phyloP scores from a whole-genome alignment of 2,888 invertebrate species.

The Empis stercorea region DNA sequence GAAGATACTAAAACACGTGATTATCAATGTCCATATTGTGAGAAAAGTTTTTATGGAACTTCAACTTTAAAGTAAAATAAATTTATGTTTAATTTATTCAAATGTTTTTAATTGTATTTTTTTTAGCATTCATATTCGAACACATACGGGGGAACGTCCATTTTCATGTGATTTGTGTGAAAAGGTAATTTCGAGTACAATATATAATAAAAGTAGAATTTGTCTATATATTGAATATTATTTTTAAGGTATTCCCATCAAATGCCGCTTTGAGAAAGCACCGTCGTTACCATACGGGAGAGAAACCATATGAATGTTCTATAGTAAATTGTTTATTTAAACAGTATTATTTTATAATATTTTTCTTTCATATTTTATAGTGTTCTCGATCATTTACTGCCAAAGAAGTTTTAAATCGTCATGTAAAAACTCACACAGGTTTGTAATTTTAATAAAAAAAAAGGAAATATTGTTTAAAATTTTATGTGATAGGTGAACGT shows the following conservation, averaged over 20 bases:
- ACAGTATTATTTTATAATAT: background rate
- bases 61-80: conserved; percentile 40
- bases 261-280: conserved; percentile 67
- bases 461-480: too few species aligned
- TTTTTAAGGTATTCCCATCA: conserved; percentile 51
- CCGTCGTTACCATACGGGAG: conserved; percentile 45
- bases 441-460: background rate
- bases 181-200: conserved; percentile 12
- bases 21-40: conserved; percentile 49
- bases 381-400: conserved; percentile 68
- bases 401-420: conserved; percentile 68
- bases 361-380: conserved; percentile 35
- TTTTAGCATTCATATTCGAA: conserved; percentile 47
- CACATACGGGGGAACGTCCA: conserved; percentile 53
- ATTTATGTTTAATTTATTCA: background rate
- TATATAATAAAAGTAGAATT: background rate
- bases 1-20: conserved; percentile 42
- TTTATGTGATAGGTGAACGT: conserved; percentile 25
- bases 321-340: conserved; percentile 38
- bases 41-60: conserved; percentile 51
- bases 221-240: too few species aligned
- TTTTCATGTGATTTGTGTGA: conserved; percentile 62
- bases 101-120: background rate
- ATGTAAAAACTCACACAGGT: conserved; percentile 50
- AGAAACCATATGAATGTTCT: conserved; percentile 53